Conservation (phyloP, 2,888 invertebrate species). For the Agriopis marginaria region DNA sequence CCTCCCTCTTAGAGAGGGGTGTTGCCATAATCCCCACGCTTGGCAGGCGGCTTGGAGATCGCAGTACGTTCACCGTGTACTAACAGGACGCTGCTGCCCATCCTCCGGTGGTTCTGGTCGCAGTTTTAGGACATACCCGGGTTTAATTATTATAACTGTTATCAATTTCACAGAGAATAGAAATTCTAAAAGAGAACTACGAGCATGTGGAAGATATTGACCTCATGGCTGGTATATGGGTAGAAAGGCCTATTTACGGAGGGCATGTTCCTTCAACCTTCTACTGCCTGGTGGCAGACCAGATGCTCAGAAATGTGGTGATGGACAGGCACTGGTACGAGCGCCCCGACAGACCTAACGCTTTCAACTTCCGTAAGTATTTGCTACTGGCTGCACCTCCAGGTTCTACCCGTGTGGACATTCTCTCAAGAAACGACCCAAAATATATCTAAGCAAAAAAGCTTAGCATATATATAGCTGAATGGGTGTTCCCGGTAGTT, state of each 20-base stretch:
- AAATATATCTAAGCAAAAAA: too few relatives aligned
- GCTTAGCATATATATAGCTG: too few relatives aligned
- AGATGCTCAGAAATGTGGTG: conserved; percentile 91
- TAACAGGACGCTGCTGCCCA: too few relatives aligned
- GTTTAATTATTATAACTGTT: neutral
- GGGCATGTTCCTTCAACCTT: conserved; percentile 96
- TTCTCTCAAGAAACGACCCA: too few relatives aligned
- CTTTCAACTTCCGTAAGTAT: conserved; percentile 63
- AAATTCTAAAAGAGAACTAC: conserved; percentile 59
- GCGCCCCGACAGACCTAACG: conserved; percentile 61
- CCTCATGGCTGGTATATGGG: conserved; percentile 94
- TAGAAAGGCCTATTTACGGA: conserved; percentile 92
- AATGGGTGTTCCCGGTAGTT: too few relatives aligned
- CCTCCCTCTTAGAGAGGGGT: too few relatives aligned
- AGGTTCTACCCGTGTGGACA: too few relatives aligned
- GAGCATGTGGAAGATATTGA: conserved; percentile 93
- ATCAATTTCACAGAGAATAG: conserved; percentile 59
- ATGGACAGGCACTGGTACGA: conserved; percentile 94
- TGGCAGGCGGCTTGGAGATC: too few relatives aligned
- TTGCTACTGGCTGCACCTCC: neutral
- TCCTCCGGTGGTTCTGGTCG: too few relatives aligned
- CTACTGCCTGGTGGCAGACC: conserved; percentile 95
- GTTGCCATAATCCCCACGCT: too few relatives aligned
- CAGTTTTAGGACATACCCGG: too few relatives aligned
- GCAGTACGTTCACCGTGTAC: too few relatives aligned